These are phyloP conservation scores for Apamea monoglypha DNA, from an alignment of 2,888 invertebrate species.

Conservation along the genomic window DNA sequence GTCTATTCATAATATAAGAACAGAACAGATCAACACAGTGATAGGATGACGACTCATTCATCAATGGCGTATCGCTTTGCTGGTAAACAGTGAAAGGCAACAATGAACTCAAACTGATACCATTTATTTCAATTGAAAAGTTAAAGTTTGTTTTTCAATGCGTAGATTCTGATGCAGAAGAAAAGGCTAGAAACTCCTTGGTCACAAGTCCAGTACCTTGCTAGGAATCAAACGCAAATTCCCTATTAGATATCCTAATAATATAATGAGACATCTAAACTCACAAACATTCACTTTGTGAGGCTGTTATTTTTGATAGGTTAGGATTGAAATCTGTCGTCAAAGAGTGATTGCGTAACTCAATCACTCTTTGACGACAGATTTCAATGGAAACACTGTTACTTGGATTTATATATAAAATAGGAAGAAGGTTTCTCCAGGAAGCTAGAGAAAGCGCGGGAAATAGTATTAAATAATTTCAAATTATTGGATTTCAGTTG, in stretches of 20 bases:
- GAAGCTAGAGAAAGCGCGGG: background rate
- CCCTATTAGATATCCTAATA: background rate
- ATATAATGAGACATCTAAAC: background rate
- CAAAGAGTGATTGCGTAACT: background rate
- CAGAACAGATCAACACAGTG: background rate
- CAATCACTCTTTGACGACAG: background rate
- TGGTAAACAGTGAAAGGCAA: background rate
- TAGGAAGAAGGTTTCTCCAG: background rate
- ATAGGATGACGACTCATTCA: background rate
- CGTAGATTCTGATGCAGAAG: background rate
- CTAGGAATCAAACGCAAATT: background rate
- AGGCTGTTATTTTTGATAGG: background rate
- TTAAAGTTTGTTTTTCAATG: background rate
- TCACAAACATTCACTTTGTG: background rate
- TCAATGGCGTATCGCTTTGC: background rate
- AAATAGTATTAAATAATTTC: background rate
- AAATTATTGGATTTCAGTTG: constrained; percentile 24
- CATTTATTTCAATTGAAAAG: background rate
- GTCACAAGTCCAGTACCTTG: background rate
- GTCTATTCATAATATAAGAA: background rate
- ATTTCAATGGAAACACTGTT: background rate
- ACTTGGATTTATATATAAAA: background rate
- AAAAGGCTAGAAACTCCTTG: background rate
- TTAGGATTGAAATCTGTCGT: too few relatives aligned
- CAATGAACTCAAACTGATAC: background rate